These are phyloP conservation scores for Turdus rufiventris DNA, from an alignment of 2,113 vertebrate species.

Conservation along the genomic window DNA sequence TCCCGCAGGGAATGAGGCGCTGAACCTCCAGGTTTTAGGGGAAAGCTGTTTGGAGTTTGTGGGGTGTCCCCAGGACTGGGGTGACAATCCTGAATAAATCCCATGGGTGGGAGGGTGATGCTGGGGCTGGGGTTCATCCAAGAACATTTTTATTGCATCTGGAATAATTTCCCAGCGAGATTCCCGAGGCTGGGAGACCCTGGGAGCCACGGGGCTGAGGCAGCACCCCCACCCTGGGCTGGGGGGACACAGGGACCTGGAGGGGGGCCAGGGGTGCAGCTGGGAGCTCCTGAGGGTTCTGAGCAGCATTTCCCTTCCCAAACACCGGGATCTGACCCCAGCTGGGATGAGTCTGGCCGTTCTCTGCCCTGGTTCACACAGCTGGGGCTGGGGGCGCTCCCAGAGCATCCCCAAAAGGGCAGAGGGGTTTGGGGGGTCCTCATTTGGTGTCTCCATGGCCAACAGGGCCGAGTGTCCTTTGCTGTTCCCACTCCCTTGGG, in stretches of 20 bases:
- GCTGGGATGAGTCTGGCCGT: not conserved
- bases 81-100: not conserved
- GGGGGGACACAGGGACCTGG: not conserved
- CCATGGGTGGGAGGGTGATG: accelerated
- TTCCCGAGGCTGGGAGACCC: not conserved
- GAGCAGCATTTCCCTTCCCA: not conserved
- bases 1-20: not conserved
- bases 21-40: accelerated
- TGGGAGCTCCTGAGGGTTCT: not conserved
- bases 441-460: accelerated
- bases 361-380: not conserved
- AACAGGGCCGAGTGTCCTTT: accelerated
- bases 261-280: accelerated
- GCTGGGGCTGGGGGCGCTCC: not conserved
- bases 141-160: not conserved
- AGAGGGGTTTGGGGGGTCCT: not conserved
- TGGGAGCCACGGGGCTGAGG: not conserved
- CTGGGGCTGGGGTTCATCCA: not conserved
- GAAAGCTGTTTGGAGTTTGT: not conserved
- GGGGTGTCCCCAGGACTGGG: not conserved
- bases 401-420: not conserved
- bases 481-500: no score
- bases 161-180: not conserved
- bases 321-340: accelerated
- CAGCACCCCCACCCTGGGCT: not conserved